Evolutionary conservation across 2,113 vertebrate species (phyloP).

Genomic region (Irena cyanogastra): DNA sequence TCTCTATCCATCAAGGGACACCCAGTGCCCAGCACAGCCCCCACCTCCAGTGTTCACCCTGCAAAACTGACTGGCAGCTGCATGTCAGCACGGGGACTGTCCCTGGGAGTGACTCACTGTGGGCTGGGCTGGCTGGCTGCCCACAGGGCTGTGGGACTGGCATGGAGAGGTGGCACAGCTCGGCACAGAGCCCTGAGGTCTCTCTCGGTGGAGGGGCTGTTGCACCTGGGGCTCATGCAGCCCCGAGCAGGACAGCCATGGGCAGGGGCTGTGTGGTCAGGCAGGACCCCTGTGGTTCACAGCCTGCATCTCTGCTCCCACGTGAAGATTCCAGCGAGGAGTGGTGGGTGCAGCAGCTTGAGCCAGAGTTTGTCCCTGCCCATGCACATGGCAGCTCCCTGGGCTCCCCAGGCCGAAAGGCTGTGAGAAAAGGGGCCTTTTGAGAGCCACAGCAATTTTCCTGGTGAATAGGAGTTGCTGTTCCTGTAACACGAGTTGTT

Average conservation of each 20-base stretch:
- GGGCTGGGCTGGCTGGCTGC: background rate
- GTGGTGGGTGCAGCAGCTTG: accelerated
- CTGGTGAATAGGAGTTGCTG: slow-evolving; percentile 62
- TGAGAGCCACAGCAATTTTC: background rate
- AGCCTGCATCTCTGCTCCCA: background rate
- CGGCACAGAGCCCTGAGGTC: accelerated
- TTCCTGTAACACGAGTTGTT: slow-evolving; percentile 54
- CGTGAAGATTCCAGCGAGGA: background rate
- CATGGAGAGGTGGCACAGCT: background rate
- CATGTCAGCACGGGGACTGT: accelerated
- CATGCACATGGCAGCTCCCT: background rate
- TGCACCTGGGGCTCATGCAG: background rate
- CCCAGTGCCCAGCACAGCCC: background rate
- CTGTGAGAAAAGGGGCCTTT: background rate
- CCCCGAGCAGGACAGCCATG: accelerated
- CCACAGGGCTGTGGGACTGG: accelerated
- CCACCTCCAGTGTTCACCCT: accelerated
- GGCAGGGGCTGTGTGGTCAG: background rate
- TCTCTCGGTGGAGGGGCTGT: background rate
- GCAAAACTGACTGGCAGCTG: background rate
- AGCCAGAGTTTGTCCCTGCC: background rate
- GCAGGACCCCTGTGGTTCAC: background rate
- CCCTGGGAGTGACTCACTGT: background rate
- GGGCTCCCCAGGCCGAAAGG: background rate
- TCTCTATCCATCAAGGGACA: background rate